A percentile compares a stretch with the other conserved stretches of the same genome.
These are phyloP conservation scores for Crocuta crocuta DNA, from an alignment of 2,113 vertebrate species.

Conservation along the genomic window DNA sequence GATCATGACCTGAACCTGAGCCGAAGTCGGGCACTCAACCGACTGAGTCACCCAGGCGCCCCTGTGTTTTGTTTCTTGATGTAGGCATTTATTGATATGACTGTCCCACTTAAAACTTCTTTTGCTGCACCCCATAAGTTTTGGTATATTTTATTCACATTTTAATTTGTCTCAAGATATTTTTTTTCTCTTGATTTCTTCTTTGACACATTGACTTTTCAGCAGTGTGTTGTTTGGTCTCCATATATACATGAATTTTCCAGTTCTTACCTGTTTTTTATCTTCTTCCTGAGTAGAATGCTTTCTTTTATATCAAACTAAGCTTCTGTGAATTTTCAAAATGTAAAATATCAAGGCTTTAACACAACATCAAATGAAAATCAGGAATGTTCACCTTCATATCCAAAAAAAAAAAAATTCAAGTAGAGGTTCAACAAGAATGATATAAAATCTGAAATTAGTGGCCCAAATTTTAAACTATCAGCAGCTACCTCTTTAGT, in stretches of 20 bases:
- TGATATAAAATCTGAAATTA: slow-evolving; percentile 3
- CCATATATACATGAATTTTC: not conserved
- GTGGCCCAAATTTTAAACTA: slow-evolving; percentile 11
- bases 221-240: not conserved
- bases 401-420: not conserved
- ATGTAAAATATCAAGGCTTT: slow-evolving; percentile 58
- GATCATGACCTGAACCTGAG: too few species aligned
- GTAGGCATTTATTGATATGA: not conserved
- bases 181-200: not conserved
- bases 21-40: too few species aligned
- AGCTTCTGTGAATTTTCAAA: slow-evolving; percentile 50
- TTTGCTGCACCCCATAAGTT: not conserved
- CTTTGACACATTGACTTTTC: not conserved
- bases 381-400: slow-evolving; percentile 36
- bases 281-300: slow-evolving; percentile 54
- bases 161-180: not conserved
- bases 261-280: not conserved
- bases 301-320: slow-evolving; percentile 63
- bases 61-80: not conserved
- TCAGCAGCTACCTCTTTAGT: not conserved
- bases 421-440: not conserved
- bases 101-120: not conserved
- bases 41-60: too few species aligned
- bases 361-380: slow-evolving; percentile 50
- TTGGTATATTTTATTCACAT: not conserved